phyloP scores from a whole-genome alignment of 2,888 invertebrate species.

The Caenorhabditis auriculariae region DNA sequence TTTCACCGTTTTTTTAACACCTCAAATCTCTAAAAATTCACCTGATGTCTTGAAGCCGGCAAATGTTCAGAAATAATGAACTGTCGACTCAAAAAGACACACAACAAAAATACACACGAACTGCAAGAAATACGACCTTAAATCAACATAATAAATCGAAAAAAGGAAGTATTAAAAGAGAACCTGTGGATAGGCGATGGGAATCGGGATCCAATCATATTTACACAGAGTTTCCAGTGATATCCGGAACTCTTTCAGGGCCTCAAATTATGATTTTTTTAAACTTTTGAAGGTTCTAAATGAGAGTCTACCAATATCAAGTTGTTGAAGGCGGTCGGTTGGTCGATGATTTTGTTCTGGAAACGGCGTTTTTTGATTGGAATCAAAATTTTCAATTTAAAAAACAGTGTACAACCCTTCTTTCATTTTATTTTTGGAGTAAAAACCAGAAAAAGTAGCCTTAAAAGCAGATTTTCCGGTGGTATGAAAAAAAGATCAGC shows the following conservation, averaged over 20 bases:
- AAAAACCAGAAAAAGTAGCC: too few relatives aligned
- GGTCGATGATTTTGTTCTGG: conserved; percentile 19
- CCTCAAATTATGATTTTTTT: conserved; percentile 6
- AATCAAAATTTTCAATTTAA: too few relatives aligned
- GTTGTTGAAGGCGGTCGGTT: conserved; percentile 20
- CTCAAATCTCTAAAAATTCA: too few relatives aligned
- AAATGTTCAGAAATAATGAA: conserved; percentile 21
- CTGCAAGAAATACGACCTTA: conserved; percentile 46
- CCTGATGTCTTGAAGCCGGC: too few relatives aligned
- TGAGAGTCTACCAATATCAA: conserved; percentile 11
- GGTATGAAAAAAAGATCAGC: too few relatives aligned
- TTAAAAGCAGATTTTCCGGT: too few relatives aligned
- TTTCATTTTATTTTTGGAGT: too few relatives aligned
- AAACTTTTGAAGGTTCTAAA: neutral
- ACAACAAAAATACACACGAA: conserved; percentile 42
- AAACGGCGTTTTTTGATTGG: too few relatives aligned
- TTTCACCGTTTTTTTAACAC: too few relatives aligned
- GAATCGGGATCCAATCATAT: conserved; percentile 44
- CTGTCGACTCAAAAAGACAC: conserved; percentile 39
- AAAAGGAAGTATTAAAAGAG: too few relatives aligned
- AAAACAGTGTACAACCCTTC: too few relatives aligned
- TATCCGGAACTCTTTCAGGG: conserved; percentile 39
- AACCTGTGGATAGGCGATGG: conserved; percentile 42
- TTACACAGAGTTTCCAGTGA: conserved; percentile 37
- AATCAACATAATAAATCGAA: too few relatives aligned